These are phyloP conservation scores for Lepus townsendii DNA, from an alignment of 2,797 vertebrate species.

Conservation along the genomic window DNA sequence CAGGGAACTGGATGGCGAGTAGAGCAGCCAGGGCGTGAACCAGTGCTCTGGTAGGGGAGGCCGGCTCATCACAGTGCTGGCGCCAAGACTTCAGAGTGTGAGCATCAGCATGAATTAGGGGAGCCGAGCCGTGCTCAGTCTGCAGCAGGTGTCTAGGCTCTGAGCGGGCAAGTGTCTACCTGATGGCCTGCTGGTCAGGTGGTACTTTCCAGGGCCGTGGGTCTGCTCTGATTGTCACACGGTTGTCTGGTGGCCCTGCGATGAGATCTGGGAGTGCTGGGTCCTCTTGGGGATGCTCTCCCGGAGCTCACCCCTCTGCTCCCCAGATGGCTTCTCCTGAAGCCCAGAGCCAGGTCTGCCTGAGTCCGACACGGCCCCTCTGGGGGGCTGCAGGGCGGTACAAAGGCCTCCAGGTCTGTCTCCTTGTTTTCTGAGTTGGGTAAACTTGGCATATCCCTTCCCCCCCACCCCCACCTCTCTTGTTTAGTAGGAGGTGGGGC, in stretches of 20 bases:
- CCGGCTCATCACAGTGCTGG: no score
- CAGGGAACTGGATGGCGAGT: no score
- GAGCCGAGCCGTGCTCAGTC: no score
- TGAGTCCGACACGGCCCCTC: neutral
- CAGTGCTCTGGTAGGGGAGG: no score
- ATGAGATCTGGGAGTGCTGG: neutral
- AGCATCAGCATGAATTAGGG: no score
- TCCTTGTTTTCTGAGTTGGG: neutral
- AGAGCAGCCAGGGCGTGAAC: no score
- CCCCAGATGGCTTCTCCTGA: neutral
- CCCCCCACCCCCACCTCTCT: slow-evolving; percentile 18
- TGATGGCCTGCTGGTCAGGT: neutral
- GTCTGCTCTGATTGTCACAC: neutral
- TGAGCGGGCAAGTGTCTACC: neutral
- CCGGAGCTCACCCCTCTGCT: neutral
- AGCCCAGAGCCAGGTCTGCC: neutral
- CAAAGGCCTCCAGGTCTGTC: neutral
- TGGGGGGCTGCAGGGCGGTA: neutral
- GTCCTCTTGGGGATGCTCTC: neutral
- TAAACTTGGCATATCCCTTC: neutral
- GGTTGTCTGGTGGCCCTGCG: neutral
- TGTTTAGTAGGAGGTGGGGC: slow-evolving; percentile 59
- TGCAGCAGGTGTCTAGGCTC: no score
- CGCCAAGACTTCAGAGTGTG: no score
- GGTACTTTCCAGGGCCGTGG: neutral